These are phyloP conservation scores for Drosophila rhopaloa DNA, from an alignment of 1,140 invertebrate genomes.

Conservation along the genomic window DNA sequence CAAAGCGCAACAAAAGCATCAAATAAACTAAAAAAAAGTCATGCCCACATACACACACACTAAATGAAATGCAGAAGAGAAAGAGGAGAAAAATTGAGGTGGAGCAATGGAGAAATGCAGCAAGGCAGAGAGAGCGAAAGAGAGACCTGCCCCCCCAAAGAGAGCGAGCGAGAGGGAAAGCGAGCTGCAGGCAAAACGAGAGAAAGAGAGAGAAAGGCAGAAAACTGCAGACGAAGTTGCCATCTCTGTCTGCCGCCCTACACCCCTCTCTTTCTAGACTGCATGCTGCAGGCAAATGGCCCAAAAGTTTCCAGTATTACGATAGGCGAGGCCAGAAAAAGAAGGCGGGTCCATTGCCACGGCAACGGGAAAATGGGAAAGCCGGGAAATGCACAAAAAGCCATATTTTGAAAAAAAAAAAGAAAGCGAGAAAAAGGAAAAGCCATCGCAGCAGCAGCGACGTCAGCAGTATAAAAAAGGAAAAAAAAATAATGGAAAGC, in stretches of 20 bases:
- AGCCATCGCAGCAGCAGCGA: conserved; percentile 30
- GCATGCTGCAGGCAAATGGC: conserved; percentile 53
- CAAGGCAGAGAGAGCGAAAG: conserved; percentile 10
- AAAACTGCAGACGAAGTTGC: conserved; percentile 25
- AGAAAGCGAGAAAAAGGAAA: conserved; percentile 20
- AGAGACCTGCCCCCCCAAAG: conserved; percentile 5
- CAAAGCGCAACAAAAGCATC: conserved; percentile 45
- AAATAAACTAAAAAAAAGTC: conserved; percentile 37
- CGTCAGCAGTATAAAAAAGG: conserved; percentile 28
- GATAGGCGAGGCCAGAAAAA: conserved; percentile 75
- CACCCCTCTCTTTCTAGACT: conserved; percentile 37
- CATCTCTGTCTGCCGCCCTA: conserved; percentile 18
- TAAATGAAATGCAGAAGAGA: conserved; percentile 7
- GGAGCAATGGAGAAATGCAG: conserved; percentile 20
- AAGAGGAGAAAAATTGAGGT: not conserved
- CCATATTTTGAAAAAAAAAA: conserved; percentile 23
- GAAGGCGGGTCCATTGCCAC: conserved; percentile 79
- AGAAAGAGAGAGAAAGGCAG: conserved; percentile 9
- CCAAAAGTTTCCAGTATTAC: conserved; percentile 53
- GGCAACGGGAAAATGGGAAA: conserved; percentile 59
- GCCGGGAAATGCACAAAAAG: conserved; percentile 64
- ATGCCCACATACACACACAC: conserved; percentile 15
- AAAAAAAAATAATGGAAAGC: conserved; percentile 2
- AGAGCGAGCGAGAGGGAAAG: conserved; percentile 13
- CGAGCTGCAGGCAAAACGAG: conserved; percentile 12